Percentiles rank a stretch among this genome's conserved stretches.
Evolutionary conservation across 2,113 vertebrate species (phyloP).

Genomic region (Crotalus tigris): DNA sequence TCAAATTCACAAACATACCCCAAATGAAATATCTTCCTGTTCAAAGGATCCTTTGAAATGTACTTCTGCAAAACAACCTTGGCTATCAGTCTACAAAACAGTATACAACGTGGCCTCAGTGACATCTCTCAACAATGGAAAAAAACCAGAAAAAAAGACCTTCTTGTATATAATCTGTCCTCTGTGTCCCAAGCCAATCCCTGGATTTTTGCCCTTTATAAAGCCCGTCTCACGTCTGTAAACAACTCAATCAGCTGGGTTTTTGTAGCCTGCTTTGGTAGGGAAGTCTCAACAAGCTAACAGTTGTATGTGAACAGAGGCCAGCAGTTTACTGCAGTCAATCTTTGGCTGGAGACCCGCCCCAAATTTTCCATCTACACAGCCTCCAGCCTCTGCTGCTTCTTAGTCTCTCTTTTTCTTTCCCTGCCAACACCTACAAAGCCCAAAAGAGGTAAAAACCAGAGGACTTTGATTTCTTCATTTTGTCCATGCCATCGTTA

Average conservation of each 20-base stretch:
- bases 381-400: conserved; percentile 47
- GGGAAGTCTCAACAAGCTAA: conserved; percentile 58
- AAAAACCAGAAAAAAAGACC: conserved; percentile 48
- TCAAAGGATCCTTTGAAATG: conserved; percentile 6
- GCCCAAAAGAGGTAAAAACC: background rate
- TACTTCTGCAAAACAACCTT: conserved; percentile 31
- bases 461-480: conserved; percentile 31
- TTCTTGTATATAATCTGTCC: conserved; percentile 39
- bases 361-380: conserved; percentile 66
- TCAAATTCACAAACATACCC: background rate
- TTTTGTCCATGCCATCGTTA: background rate
- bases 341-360: conserved; percentile 61
- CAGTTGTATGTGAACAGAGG: conserved; percentile 51
- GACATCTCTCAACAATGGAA: conserved; percentile 65
- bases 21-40: conserved; percentile 3
- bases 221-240: conserved; percentile 52
- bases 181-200: conserved; percentile 63
- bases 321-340: conserved; percentile 51
- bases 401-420: conserved; percentile 30
- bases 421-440: conserved; percentile 12
- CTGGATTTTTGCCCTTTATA: conserved; percentile 64
- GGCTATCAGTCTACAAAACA: conserved; percentile 44
- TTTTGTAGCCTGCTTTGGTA: conserved; percentile 40
- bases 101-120: fast-evolving
- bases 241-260: conserved; percentile 31